These are phyloP conservation scores for Cebus imitator DNA, from an alignment of 2,113 vertebrate genomes.

Conservation along the genomic window DNA sequence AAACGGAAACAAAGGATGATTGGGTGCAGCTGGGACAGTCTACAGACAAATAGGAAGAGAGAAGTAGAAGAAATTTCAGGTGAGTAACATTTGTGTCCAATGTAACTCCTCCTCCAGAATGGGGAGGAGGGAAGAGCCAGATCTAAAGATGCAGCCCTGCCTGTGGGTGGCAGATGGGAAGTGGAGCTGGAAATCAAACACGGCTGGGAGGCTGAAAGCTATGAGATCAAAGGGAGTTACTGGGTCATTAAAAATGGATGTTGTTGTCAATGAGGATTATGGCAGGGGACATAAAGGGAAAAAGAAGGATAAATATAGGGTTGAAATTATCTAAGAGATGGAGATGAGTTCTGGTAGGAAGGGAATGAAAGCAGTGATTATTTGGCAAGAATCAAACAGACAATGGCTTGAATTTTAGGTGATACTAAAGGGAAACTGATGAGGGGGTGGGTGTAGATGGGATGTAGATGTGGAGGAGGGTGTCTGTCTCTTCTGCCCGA, in stretches of 20 bases:
- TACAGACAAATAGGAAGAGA: neutral
- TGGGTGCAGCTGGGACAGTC: neutral
- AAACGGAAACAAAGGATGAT: fast-evolving
- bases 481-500: neutral
- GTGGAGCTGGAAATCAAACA: neutral
- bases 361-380: neutral
- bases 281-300: neutral
- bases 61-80: neutral
- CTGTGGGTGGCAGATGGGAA: constrained; percentile 23
- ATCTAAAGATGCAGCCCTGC: neutral
- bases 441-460: neutral
- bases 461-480: neutral
- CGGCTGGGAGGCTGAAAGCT: neutral
- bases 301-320: neutral
- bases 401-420: neutral
- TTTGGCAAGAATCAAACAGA: neutral
- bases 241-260: constrained; percentile 65
- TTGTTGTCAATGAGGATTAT: constrained; percentile 57
- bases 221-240: constrained; percentile 47
- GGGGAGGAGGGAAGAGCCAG: fast-evolving
- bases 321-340: neutral
- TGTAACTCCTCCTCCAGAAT: neutral
- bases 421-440: neutral
- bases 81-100: neutral
- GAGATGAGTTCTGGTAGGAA: neutral